These are phyloP conservation scores for Myoxocephalus aenaeus DNA, from an alignment of 2,797 vertebrate genomes.

Conservation along the genomic window DNA sequence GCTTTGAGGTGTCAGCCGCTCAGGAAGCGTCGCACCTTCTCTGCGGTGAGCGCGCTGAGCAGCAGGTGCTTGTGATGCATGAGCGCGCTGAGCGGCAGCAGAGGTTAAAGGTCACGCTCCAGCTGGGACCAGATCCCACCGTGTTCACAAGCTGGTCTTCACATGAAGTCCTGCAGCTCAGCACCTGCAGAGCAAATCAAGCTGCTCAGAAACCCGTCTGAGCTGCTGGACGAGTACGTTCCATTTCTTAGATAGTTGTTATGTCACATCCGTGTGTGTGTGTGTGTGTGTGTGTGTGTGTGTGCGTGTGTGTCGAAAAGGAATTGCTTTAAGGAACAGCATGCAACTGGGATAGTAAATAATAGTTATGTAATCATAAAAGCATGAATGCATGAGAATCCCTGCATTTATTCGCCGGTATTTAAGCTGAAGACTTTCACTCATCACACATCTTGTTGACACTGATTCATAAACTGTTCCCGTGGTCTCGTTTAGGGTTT, in stretches of 20 bases:
- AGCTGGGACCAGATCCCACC: too few relatives aligned
- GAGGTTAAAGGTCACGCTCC: too few relatives aligned
- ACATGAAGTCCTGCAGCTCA: too few relatives aligned
- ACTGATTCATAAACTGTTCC: neutral
- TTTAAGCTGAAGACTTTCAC: neutral
- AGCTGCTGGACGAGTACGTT: neutral
- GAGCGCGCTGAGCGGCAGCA: too few relatives aligned
- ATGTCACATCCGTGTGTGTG: neutral
- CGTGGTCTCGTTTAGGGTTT: neutral
- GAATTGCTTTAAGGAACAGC: neutral
- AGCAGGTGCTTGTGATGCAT: too few relatives aligned
- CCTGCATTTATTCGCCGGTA: neutral
- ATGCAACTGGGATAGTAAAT: conserved; percentile 2
- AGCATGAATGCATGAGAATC: conserved; percentile 22
- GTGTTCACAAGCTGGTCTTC: too few relatives aligned
- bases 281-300: neutral
- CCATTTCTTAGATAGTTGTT: too few relatives aligned
- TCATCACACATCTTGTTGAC: neutral
- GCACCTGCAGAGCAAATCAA: too few relatives aligned
- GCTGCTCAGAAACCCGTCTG: too few relatives aligned
- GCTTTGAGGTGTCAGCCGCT: too few relatives aligned
- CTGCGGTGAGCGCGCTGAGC: neutral
- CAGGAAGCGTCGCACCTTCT: neutral
- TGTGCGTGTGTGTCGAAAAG: neutral
- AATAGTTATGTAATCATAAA: neutral